phyloP scores from a whole-genome alignment of 2,888 invertebrate genomes.

The Osedax fenrisi region DNA sequence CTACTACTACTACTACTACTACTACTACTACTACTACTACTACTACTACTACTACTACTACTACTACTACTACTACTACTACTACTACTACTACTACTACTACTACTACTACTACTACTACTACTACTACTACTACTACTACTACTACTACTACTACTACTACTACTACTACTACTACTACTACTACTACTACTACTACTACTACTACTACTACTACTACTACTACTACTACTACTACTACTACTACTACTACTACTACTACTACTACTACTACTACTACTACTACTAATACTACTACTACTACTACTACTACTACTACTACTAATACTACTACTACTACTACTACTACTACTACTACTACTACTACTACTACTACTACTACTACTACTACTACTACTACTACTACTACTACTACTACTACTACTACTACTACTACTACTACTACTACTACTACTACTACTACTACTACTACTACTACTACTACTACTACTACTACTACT shows the following conservation, averaged over 20 bases:
- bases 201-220: constrained; percentile 18
- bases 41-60: constrained; percentile 2
- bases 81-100: neutral
- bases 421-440: neutral
- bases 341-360: constrained; percentile 6
- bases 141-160: constrained; percentile 20
- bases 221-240: constrained; percentile 15
- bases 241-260: neutral
- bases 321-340: too few species aligned
- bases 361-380: neutral
- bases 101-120: constrained; percentile 16
- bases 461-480: constrained; percentile 3
- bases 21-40: constrained; percentile 20
- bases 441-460: neutral
- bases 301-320: too few species aligned
- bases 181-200: neutral
- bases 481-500: neutral
- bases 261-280: neutral
- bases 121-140: constrained; percentile 15
- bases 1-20: constrained; percentile 14
- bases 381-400: neutral
- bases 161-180: constrained; percentile 19
- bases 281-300: too few species aligned
- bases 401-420: neutral
- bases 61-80: neutral